Evolutionary conservation across 2,113 vertebrate genomes (phyloP).

Genomic region (Lontra canadensis): DNA sequence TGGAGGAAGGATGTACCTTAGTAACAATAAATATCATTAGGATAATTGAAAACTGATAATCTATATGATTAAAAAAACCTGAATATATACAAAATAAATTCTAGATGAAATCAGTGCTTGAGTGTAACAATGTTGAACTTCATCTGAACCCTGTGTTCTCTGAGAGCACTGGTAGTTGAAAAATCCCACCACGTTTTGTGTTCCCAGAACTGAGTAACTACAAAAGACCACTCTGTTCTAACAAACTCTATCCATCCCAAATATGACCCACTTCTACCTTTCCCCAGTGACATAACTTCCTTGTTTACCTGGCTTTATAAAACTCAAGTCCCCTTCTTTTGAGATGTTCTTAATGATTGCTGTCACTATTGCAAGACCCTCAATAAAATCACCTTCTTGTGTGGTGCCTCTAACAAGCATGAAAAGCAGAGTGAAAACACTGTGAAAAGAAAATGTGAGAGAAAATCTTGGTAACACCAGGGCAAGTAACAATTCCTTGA

Average conservation of each 20-base stretch:
- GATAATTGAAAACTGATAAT: neutral
- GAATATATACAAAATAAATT: neutral
- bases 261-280: neutral
- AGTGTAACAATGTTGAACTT: neutral
- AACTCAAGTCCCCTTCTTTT: neutral
- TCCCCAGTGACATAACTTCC: neutral
- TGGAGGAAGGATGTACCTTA: neutral
- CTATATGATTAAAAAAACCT: neutral
- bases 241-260: neutral
- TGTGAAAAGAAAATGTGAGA: neutral
- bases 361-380: neutral
- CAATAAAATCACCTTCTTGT: neutral
- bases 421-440: neutral
- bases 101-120: neutral
- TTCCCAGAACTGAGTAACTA: neutral
- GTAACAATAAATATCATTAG: neutral
- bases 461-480: neutral
- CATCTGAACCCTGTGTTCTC: neutral
- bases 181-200: neutral
- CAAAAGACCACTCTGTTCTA: neutral
- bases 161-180: neutral
- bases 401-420: neutral
- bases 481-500: neutral
- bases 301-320: neutral
- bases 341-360: neutral